Percentiles rank a stretch among this genome's conserved stretches.
phyloP scores from a whole-genome alignment of 2,113 vertebrate species.

The Antennarius striatus region DNA sequence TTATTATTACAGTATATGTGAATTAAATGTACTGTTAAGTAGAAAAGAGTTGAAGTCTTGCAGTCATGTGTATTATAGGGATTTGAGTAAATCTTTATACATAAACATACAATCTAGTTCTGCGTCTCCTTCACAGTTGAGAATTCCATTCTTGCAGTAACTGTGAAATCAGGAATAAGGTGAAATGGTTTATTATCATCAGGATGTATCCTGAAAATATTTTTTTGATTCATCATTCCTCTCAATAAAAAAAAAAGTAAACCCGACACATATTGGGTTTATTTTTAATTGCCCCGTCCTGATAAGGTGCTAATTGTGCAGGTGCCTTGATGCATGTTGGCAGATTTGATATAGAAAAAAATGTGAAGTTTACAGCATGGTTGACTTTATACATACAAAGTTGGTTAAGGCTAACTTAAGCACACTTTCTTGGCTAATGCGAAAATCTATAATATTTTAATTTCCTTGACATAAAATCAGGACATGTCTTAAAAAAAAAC shows the following conservation, averaged over 20 bases:
- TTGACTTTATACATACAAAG: neutral
- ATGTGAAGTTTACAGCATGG: neutral
- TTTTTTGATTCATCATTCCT: neutral
- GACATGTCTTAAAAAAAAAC: no score
- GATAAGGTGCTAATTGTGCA: no score
- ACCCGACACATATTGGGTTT: no score
- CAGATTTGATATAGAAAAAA: neutral
- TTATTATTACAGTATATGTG: no score
- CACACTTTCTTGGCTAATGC: no score
- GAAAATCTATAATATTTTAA: no score
- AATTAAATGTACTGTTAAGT: no score
- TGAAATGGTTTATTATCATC: neutral
- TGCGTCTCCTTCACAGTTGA: slow-evolving; percentile 81
- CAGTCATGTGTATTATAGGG: neutral
- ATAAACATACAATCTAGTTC: slow-evolving; percentile 49
- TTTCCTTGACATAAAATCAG: no score
- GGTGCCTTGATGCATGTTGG: neutral
- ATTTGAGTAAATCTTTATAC: neutral
- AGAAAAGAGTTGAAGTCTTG: no score
- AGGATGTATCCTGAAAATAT: neutral
- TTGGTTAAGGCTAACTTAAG: no score
- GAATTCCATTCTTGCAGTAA: slow-evolving; percentile 79
- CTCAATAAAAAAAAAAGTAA: neutral
- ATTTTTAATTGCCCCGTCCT: neutral
- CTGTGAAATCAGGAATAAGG: slow-evolving; percentile 66